These are phyloP conservation scores for Podarcis muralis DNA, from an alignment of 2,113 vertebrate species.

Conservation along the genomic window DNA sequence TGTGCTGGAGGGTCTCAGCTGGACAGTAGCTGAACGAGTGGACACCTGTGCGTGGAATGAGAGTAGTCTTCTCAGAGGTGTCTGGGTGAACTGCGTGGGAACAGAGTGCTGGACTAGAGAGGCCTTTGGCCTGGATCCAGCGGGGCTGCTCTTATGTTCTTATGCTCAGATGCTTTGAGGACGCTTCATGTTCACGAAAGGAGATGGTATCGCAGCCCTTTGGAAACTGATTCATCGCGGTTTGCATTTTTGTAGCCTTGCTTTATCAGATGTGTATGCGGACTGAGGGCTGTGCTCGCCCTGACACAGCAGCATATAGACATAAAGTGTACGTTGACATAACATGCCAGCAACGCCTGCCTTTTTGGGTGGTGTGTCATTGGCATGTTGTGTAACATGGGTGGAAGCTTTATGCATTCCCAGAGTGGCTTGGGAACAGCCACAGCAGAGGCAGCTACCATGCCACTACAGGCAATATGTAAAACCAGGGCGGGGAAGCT, in stretches of 20 bases:
- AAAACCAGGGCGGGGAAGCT: no score
- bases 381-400: not conserved
- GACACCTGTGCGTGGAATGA: no score
- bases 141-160: not conserved
- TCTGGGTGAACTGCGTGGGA: not conserved
- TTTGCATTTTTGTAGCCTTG: not conserved
- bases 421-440: not conserved
- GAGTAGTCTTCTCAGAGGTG: not conserved
- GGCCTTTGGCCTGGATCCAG: not conserved
- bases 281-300: not conserved
- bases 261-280: not conserved
- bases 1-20: not conserved
- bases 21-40: not conserved
- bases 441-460: not conserved
- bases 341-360: not conserved
- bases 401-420: not conserved
- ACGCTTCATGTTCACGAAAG: not conserved
- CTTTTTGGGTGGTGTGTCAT: not conserved
- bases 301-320: not conserved
- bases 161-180: not conserved
- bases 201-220: not conserved
- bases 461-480: not conserved
- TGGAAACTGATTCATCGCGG: not conserved
- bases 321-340: not conserved
- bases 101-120: not conserved